Base-by-base conservation (phyloP, 2,113 vertebrate species). In the Clarias magur region DNA sequence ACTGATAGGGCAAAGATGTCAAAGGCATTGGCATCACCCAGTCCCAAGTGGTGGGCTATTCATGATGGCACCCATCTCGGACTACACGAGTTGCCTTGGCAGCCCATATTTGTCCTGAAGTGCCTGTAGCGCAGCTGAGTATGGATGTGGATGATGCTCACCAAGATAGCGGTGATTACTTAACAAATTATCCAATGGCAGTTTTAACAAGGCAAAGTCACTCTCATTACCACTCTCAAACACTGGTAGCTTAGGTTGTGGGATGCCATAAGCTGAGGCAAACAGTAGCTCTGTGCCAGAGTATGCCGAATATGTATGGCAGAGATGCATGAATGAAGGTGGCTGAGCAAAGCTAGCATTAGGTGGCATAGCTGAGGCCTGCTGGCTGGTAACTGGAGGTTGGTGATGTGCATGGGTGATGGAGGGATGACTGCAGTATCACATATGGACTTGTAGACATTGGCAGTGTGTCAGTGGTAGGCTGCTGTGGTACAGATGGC, bases 91-190 rank as follows among this genome's bases (percentile, higher is more conserved):
- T 27, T 89, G 86, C 1, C 84, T 17, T 3, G 86, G 90, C 17
- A 88, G 88, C 2, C 88, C 88, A 16, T 90, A 89, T 17, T 89
- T 89, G 9, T n/a, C 6, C 42, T 63, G 62, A 25, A 63, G 23
- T 25, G 23, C 62, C 23, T 63, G 62, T 8, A 65, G 2, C 4
- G 9, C 62, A 65, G 62, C 25, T 7, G 23, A n/a, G 8, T 65
- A 65, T n/a, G 62, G 62, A 9, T 3, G 23, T 11, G 23, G 23
- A 12, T n/a, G 9, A 4, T n/a, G 62, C 12, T 65, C 25, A n/a
- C 62, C n/a, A 11, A 65, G 23, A 15, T 65, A 10, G 10, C 10
- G n/a, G 15, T n/a, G 23, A n/a, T n/a, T 12, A n/a, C 62, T 12
- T 3, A 65, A 0, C 23, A 65, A 65, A 65, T 65, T 65, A 25